Conservation (phyloP, 2,113 vertebrate genomes). For the Paedocypris sp. region DNA sequence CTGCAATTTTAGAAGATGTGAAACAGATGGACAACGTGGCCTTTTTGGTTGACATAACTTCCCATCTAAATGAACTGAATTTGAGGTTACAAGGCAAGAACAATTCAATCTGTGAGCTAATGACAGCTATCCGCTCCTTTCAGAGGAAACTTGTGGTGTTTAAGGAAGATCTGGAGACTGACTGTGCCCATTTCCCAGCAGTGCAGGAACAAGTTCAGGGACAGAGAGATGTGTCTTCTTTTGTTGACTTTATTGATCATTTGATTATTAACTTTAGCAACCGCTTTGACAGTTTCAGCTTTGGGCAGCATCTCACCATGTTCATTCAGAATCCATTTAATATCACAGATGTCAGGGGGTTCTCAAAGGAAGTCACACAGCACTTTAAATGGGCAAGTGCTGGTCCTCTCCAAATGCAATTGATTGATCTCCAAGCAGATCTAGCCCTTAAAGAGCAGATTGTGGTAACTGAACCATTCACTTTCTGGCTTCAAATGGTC, state of each 20-base stretch:
- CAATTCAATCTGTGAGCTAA: constrained; percentile 26
- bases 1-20: constrained; percentile 13
- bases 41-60: constrained; percentile 30
- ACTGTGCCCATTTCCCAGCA: constrained; percentile 22
- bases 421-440: constrained; percentile 24
- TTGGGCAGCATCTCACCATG: constrained; percentile 17
- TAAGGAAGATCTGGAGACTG: constrained; percentile 18
- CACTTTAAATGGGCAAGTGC: constrained; percentile 7
- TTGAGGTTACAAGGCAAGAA: constrained; percentile 24
- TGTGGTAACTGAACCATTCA: not conserved
- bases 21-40: constrained; percentile 18
- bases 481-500: constrained; percentile 11
- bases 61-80: constrained; percentile 21
- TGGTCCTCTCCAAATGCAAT: constrained; percentile 9
- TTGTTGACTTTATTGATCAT: constrained; percentile 28
- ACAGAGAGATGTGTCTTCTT: constrained; percentile 21
- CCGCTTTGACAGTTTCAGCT: constrained; percentile 27
- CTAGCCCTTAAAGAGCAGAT: constrained; percentile 27
- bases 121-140: constrained; percentile 29
- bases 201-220: constrained; percentile 27
- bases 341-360: constrained; percentile 24
- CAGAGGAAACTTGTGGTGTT: constrained; percentile 31
- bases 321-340: constrained; percentile 30
- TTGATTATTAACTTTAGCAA: constrained; percentile 27
- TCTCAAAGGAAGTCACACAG: constrained; percentile 26